Percentiles rank a stretch among this genome's conserved stretches.
Evolutionary conservation across 1,140 invertebrate genomes (phyloP).

Genomic region (Calliphora vicina): DNA sequence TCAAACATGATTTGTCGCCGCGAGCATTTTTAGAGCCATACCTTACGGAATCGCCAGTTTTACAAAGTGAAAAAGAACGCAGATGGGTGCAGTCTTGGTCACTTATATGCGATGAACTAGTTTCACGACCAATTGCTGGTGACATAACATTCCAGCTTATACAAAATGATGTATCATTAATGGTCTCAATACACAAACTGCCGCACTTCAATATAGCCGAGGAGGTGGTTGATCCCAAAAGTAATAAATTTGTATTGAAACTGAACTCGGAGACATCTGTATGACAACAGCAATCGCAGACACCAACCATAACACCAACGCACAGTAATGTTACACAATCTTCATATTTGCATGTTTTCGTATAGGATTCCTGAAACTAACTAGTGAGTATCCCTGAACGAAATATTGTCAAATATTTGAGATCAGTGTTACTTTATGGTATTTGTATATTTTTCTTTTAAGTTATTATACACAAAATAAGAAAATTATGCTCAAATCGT

Average conservation of each 20-base stretch:
- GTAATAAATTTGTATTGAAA: slow-evolving; percentile 92
- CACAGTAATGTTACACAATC: slow-evolving; percentile 60
- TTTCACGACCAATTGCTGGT: slow-evolving; percentile 83
- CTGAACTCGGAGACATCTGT: slow-evolving; percentile 97
- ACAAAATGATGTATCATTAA: slow-evolving; percentile 90
- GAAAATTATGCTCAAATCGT: neutral
- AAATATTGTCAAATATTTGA: slow-evolving; percentile 9
- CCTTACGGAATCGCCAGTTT: slow-evolving; percentile 78
- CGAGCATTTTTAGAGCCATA: slow-evolving; percentile 92
- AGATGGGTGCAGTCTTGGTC: slow-evolving; percentile 88
- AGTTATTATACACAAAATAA: neutral
- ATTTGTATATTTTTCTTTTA: slow-evolving; percentile 11
- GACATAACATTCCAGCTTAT: slow-evolving; percentile 89
- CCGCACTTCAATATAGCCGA: slow-evolving; percentile 95
- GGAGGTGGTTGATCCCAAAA: slow-evolving; percentile 94
- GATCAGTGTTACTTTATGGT: slow-evolving; percentile 15
- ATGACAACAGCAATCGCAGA: slow-evolving; percentile 66
- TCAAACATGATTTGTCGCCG: slow-evolving; percentile 92
- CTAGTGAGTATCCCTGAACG: too few relatives aligned
- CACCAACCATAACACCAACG: slow-evolving; percentile 52
- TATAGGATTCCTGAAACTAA: slow-evolving; percentile 42
- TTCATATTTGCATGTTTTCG: slow-evolving; percentile 59
- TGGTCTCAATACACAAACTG: slow-evolving; percentile 84
- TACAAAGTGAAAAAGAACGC: slow-evolving; percentile 81
- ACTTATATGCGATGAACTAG: slow-evolving; percentile 87